These are phyloP conservation scores for Caiman crocodilus DNA, from an alignment of 2,797 vertebrate species.

Conservation along the genomic window DNA sequence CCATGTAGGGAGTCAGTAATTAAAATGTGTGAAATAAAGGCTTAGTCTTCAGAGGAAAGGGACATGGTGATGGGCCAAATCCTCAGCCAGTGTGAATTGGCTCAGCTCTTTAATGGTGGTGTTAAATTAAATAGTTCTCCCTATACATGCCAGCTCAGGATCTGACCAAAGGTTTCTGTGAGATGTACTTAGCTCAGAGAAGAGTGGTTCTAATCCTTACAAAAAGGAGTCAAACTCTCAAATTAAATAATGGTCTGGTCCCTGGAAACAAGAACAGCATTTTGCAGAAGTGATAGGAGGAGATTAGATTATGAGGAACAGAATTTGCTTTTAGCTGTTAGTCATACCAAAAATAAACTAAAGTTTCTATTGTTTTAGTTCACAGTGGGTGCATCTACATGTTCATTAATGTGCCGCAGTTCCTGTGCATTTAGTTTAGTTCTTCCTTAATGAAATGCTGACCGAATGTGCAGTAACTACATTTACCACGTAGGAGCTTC, in stretches of 20 bases:
- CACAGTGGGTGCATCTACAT: background rate
- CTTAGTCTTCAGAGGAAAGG: constrained; percentile 18
- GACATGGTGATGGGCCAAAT: background rate
- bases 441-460: no score
- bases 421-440: no score
- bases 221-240: background rate
- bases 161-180: background rate
- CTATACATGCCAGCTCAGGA: background rate
- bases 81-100: constrained; percentile 19
- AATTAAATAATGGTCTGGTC: background rate
- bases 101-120: background rate
- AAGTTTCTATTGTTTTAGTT: background rate
- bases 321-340: background rate
- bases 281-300: background rate
- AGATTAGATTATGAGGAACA: background rate
- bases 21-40: constrained; percentile 66
- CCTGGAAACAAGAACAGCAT: background rate
- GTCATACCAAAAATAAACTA: background rate
- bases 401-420: no score
- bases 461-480: no score
- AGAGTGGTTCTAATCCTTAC: background rate
- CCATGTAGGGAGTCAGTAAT: constrained; percentile 59
- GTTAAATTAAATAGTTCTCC: background rate
- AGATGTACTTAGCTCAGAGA: background rate
- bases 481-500: no score